phyloP scores from a whole-genome alignment of 1,140 invertebrate species.

The Coenobita brevimanus region DNA sequence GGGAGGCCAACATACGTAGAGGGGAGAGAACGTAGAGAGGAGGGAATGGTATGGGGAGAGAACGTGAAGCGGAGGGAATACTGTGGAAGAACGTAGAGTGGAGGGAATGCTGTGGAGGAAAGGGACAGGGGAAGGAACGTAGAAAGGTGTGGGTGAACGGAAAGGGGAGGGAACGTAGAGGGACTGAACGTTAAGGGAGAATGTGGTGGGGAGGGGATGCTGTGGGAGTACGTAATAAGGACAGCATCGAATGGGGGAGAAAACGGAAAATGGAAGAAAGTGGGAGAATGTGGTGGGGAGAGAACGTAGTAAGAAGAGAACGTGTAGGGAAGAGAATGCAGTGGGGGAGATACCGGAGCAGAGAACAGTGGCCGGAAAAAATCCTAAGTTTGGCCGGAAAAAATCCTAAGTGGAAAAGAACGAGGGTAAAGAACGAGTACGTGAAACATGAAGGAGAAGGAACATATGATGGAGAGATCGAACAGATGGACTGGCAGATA shows the following conservation, averaged over 20 bases:
- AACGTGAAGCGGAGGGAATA: not conserved
- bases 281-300: not conserved
- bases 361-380: too few species aligned
- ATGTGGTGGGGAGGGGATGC: not conserved
- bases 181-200: not conserved
- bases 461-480: too few species aligned
- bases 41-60: not conserved
- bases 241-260: not conserved
- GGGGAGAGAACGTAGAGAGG: not conserved
- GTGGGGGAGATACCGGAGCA: too few species aligned
- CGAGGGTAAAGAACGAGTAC: too few species aligned
- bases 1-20: not conserved
- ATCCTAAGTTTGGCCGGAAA: too few species aligned
- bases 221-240: not conserved
- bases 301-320: not conserved
- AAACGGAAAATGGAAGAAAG: slow-evolving; percentile 4
- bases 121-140: not conserved
- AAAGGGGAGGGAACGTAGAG: not conserved
- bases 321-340: too few species aligned
- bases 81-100: not conserved
- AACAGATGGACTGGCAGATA: too few species aligned
- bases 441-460: too few species aligned
- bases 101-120: not conserved
- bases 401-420: too few species aligned
- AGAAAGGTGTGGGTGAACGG: not conserved